Conservation (phyloP, 2,113 vertebrate genomes). For the Stercorarius parasiticus region DNA sequence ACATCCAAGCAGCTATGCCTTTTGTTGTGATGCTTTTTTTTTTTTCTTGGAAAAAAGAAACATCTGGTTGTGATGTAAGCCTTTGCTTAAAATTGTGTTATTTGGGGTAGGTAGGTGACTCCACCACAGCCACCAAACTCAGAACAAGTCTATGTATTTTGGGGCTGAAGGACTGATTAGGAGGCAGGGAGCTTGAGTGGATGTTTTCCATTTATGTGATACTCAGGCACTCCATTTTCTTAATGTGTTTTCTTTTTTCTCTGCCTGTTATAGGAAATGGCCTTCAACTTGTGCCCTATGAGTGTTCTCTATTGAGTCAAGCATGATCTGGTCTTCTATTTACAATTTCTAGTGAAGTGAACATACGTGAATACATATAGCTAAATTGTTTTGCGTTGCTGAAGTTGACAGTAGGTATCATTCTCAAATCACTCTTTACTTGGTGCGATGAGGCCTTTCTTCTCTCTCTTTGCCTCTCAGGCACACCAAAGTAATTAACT, state of each 20-base stretch:
- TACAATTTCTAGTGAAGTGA: neutral
- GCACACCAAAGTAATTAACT: neutral
- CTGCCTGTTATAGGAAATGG: neutral
- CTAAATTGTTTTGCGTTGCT: neutral
- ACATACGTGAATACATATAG: neutral
- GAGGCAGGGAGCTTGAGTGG: neutral
- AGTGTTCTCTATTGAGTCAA: neutral
- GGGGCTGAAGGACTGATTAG: neutral
- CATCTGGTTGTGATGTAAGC: neutral
- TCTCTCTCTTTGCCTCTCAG: neutral
- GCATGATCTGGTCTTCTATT: neutral
- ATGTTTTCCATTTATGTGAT: neutral
- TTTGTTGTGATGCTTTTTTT: neutral
- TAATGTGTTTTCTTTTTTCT: neutral
- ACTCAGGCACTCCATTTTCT: neutral
- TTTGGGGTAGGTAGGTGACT: neutral
- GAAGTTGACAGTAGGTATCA: neutral
- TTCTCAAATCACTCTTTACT: neutral
- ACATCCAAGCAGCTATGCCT: neutral
- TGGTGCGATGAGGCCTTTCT: neutral
- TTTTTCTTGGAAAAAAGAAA: neutral
- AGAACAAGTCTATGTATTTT: neutral
- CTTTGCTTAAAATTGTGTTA: neutral
- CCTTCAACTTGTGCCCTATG: neutral
- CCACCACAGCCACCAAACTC: neutral